These are phyloP conservation scores for Myanophis thanlyinensis DNA, from an alignment of 2,113 vertebrate genomes.

Conservation along the genomic window DNA sequence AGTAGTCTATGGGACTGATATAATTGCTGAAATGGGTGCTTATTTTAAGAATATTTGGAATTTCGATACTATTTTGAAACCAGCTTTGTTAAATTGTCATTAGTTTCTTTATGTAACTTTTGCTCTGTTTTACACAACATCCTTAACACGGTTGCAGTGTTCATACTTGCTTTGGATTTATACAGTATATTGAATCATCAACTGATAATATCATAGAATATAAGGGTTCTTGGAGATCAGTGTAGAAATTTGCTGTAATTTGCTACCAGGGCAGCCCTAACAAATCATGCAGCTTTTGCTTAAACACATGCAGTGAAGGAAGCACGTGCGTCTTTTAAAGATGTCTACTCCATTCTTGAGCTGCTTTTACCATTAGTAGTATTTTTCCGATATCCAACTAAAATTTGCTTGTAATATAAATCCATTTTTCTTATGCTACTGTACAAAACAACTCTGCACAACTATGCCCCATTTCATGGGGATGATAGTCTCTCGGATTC, in stretches of 20 bases:
- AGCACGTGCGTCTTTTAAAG: background rate
- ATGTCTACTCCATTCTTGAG: background rate
- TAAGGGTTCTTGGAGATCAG: background rate
- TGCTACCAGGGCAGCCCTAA: background rate
- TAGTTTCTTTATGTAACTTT: background rate
- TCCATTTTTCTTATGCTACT: background rate
- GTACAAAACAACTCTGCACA: background rate
- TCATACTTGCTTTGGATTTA: background rate
- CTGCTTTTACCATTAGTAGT: background rate
- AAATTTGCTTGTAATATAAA: background rate
- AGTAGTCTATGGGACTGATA: background rate
- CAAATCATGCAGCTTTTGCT: background rate
- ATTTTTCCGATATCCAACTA: background rate
- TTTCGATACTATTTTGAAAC: background rate
- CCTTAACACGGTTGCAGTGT: background rate
- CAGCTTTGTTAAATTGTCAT: background rate
- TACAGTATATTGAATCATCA: background rate
- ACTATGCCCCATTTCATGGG: background rate
- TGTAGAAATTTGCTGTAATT: background rate
- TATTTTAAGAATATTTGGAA: background rate
- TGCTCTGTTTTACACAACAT: background rate
- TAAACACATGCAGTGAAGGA: background rate
- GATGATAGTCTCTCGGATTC: background rate
- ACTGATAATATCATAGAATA: background rate
- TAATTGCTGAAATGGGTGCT: background rate